Percentiles rank a stretch among this genome's conserved stretches.
phyloP scores from a whole-genome alignment of 2,888 invertebrate genomes.

The Caenorhabditis drosophilae region DNA sequence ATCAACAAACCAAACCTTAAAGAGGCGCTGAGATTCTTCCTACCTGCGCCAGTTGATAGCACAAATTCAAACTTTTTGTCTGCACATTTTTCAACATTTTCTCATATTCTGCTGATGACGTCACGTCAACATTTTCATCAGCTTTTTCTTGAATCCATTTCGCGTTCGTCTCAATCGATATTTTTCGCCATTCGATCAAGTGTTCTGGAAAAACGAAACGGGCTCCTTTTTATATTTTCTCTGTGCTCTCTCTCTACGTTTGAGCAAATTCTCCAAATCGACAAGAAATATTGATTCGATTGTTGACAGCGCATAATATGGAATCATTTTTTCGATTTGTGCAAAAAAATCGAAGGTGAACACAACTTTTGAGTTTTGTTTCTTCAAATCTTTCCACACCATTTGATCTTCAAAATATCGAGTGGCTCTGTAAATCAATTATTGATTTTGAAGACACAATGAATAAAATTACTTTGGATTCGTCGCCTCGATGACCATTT shows the following conservation, averaged over 20 bases:
- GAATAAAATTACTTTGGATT: slow-evolving; percentile 24
- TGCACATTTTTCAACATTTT: slow-evolving; percentile 18
- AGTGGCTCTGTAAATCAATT: slow-evolving; percentile 19
- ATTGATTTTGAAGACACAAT: not conserved
- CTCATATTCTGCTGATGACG: slow-evolving; percentile 10
- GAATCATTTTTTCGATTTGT: slow-evolving; percentile 16
- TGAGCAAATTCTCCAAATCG: slow-evolving; percentile 9
- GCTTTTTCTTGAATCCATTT: not conserved
- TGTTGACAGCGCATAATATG: slow-evolving; percentile 17
- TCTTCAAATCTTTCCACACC: slow-evolving; percentile 37
- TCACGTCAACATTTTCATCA: not conserved
- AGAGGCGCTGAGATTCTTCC: not conserved
- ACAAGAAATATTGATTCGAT: slow-evolving; percentile 30
- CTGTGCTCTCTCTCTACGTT: too few species aligned
- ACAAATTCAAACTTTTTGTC: slow-evolving; percentile 1
- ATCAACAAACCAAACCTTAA: too few species aligned
- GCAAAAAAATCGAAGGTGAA: slow-evolving; percentile 13
- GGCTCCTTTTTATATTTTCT: too few species aligned
- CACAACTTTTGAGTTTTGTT: slow-evolving; percentile 8
- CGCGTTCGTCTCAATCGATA: not conserved
- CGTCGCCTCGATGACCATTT: slow-evolving; percentile 22
- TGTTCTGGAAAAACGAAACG: slow-evolving; percentile 7
- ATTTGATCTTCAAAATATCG: slow-evolving; percentile 26
- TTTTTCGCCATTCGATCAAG: slow-evolving; percentile 8
- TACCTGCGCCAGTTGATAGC: slow-evolving; percentile 15